phyloP scores from a whole-genome alignment of 2,113 vertebrate species.

The Microtus montanus region DNA sequence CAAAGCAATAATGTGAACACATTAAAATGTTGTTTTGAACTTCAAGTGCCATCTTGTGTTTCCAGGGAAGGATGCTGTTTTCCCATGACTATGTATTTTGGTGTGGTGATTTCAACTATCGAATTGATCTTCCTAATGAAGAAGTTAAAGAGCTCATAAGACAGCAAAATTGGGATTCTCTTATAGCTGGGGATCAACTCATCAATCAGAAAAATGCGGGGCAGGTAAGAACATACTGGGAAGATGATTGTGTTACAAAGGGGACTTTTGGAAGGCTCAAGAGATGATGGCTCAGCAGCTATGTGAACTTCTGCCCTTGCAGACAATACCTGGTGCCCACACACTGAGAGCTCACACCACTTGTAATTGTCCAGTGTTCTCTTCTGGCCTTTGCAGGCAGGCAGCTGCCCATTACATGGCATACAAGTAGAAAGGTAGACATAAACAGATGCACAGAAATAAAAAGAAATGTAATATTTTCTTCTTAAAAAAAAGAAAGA shows the following conservation, averaged over 20 bases:
- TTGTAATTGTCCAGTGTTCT: background rate
- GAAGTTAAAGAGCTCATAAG: conserved; percentile 97
- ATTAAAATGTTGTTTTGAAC: background rate
- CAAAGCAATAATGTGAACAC: background rate
- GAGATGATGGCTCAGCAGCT: no score
- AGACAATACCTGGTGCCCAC: background rate
- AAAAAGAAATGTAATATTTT: background rate
- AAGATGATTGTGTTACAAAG: conserved; percentile 20
- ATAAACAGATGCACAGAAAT: background rate
- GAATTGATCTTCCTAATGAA: conserved; percentile 95
- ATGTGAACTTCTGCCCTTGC: background rate
- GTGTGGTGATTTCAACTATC: conserved; percentile 99
- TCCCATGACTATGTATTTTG: conserved; percentile 99
- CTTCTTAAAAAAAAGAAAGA: background rate
- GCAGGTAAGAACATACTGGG: conserved; percentile 85
- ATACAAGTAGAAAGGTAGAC: background rate
- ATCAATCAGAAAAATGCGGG: conserved; percentile 95
- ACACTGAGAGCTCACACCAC: background rate
- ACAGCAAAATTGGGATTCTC: conserved; percentile 95
- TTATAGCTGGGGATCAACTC: conserved; percentile 95
- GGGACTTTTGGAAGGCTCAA: background rate
- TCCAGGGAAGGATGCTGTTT: conserved; percentile 95
- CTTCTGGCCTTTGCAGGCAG: background rate
- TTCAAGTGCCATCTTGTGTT: conserved; percentile 38
- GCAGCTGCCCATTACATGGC: background rate